Percentiles rank a stretch among this genome's conserved stretches.
Conservation (phyloP, 2,888 invertebrate genomes). For the Drosophila prolongata region DNA sequence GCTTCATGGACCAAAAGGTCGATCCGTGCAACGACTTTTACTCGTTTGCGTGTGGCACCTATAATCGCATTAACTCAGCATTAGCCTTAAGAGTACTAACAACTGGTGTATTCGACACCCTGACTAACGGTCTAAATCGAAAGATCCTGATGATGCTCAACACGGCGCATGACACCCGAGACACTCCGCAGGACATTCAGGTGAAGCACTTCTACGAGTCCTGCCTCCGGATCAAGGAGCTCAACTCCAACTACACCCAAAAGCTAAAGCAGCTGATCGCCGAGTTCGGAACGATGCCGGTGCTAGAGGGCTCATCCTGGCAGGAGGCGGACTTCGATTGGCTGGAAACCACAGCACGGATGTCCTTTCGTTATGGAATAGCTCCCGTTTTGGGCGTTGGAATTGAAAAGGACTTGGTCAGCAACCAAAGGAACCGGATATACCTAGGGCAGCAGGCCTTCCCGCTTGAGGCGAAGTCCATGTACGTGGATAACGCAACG, state of each 20-base stretch:
- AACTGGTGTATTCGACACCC: conserved; percentile 75
- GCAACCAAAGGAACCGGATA: conserved; percentile 59
- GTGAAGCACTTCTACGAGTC: conserved; percentile 81
- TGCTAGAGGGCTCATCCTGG: conserved; percentile 68
- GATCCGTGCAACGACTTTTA: background rate
- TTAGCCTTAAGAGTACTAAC: conserved; percentile 38
- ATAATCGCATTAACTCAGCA: background rate
- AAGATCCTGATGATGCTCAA: conserved; percentile 64
- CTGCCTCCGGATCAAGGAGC: conserved; percentile 52
- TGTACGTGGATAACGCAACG: conserved; percentile 62
- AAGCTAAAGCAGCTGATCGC: conserved; percentile 60
- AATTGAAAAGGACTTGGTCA: conserved; percentile 57
- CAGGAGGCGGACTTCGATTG: conserved; percentile 74
- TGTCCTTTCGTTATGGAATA: conserved; percentile 63
- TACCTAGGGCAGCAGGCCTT: conserved; percentile 68
- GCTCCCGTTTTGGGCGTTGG: conserved; percentile 62
- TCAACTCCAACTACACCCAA: conserved; percentile 39
- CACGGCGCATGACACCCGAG: conserved; percentile 29
- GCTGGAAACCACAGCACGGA: conserved; percentile 65
- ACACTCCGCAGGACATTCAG: conserved; percentile 68
- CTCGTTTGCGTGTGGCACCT: background rate
- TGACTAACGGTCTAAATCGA: conserved; percentile 62
- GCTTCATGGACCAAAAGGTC: background rate
- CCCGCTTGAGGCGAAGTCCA: conserved; percentile 53
- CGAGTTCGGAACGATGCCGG: conserved; percentile 80